A percentile compares a stretch with the other conserved stretches of the same genome.
These are phyloP conservation scores for Xanthia icteritia DNA, from an alignment of 2,888 invertebrate species.

Conservation along the genomic window DNA sequence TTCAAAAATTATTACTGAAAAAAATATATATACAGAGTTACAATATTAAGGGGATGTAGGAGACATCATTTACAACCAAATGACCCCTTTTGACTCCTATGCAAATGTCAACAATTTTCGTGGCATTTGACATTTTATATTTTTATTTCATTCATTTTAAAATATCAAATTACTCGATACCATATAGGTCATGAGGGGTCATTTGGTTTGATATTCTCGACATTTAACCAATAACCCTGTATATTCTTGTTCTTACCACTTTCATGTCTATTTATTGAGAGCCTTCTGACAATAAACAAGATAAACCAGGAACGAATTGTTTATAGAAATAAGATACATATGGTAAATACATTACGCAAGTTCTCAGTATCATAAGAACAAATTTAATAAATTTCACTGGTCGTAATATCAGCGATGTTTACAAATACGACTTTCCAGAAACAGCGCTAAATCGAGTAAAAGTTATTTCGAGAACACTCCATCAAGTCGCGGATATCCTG, in stretches of 20 bases:
- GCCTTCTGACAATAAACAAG: not conserved
- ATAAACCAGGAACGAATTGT: not conserved
- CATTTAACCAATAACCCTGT: too few species aligned
- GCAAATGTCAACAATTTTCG: too few species aligned
- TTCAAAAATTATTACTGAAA: not conserved
- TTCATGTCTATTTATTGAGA: not conserved
- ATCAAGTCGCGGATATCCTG: constrained; percentile 74
- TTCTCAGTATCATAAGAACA: constrained; percentile 8
- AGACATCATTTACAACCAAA: too few species aligned
- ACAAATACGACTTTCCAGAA: constrained; percentile 43
- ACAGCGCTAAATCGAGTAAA: constrained; percentile 53
- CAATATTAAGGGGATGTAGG: too few species aligned
- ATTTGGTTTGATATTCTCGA: too few species aligned
- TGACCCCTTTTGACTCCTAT: too few species aligned
- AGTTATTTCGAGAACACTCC: constrained; percentile 69
- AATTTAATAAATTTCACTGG: constrained; percentile 22
- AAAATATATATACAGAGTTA: too few species aligned
- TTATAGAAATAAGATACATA: not conserved
- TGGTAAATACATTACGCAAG: not conserved
- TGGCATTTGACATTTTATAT: too few species aligned
- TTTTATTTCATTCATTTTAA: too few species aligned
- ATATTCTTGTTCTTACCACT: not conserved
- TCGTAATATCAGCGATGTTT: constrained; percentile 36
- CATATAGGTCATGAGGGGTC: too few species aligned
- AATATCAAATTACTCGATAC: too few species aligned